A percentile compares a stretch with the other conserved stretches of the same genome.
Conservation (phyloP, 2,888 invertebrate species). For the Rhaphigaster nebulosa region DNA sequence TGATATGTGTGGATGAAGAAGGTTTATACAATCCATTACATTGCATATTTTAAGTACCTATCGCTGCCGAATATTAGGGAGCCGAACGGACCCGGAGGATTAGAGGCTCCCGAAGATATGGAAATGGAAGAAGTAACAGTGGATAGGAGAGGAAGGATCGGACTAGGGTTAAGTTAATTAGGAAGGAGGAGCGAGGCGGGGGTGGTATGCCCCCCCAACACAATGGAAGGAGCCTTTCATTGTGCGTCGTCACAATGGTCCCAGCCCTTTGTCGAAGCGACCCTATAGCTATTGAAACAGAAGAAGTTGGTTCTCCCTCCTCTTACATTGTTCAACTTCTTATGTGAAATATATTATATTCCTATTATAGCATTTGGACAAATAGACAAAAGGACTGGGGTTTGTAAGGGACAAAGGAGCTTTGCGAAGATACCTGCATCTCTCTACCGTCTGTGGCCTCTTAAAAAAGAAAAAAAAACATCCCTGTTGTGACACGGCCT, state of each 20-base stretch:
- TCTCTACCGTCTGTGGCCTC: constrained; percentile 32
- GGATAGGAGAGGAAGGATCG: constrained; percentile 40
- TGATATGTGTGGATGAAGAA: not conserved
- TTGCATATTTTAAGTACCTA: not conserved
- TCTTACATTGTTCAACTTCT: constrained; percentile 64
- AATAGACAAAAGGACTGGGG: constrained; percentile 59
- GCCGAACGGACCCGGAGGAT: not conserved
- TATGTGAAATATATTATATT: constrained; percentile 62
- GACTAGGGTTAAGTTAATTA: constrained; percentile 51
- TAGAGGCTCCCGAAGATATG: not conserved
- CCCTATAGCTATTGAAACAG: constrained; percentile 62
- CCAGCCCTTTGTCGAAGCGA: constrained; percentile 37
- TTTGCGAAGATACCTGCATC: constrained; percentile 55
- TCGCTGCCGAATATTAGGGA: not conserved
- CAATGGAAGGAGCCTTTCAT: constrained; percentile 43
- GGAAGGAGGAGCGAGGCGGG: constrained; percentile 48
- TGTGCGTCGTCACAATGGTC: constrained; percentile 34
- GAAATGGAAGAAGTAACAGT: constrained; percentile 15
- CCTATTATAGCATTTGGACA: constrained; percentile 61
- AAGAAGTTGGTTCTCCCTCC: constrained; percentile 62
- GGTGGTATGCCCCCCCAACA: constrained; percentile 41
- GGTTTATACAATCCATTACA: not conserved
- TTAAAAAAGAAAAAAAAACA: constrained; percentile 48
- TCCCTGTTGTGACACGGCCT: constrained; percentile 51
- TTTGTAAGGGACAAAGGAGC: constrained; percentile 54